Evolutionary conservation across 2,113 vertebrate genomes (phyloP), one percentile per base, ranked within the genome.

Genomic region (Diadophis punctatus): DNA sequence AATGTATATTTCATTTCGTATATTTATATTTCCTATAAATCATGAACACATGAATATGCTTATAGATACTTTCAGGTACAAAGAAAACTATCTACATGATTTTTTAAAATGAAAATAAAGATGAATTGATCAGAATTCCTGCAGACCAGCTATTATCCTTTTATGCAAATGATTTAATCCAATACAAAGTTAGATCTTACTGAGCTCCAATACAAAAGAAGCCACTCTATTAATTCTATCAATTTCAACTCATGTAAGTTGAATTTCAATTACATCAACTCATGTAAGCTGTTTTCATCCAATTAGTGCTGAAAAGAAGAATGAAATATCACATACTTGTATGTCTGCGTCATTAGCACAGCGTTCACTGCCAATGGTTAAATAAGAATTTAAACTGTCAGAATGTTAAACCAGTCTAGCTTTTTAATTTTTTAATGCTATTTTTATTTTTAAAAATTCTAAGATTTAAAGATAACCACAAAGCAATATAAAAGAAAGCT

Each of bases 241-340:
- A 23, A 2, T 68, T 14, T 68, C 30, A 16, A 48, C 86, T 4
- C 16, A 43, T 80, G 6, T n/a, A 91, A 90, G 43, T 87, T 90
- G 12, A 68, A 68, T 68, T n/a, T n/a, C 30, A 91, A 53, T 2
- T 58, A 52, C 90, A 51, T 88, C 43, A 23, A 51, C 68, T 4
- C 20, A 43, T 63, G 3, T n/a, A 92, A 90, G 43, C 90, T 90
- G 12, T 93, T 96, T 93, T 94, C 58, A 93, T 94, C 90, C 92
- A 93, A 93, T 94, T 94, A 93, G 11, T 86, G 43, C 92, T 46
- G 93, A 93, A 95, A 94, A 49, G 30, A 30, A 91, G 48, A 91
- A 43, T 39, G 84, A 91, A 93, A 9, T 1, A 93, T 43, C 51
- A 92, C 48, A 89, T 39, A n/a, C 8, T 16, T 27, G 52, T 88